Base-by-base conservation (phyloP, 2,113 vertebrate species). In the Casuarius casuarius region DNA sequence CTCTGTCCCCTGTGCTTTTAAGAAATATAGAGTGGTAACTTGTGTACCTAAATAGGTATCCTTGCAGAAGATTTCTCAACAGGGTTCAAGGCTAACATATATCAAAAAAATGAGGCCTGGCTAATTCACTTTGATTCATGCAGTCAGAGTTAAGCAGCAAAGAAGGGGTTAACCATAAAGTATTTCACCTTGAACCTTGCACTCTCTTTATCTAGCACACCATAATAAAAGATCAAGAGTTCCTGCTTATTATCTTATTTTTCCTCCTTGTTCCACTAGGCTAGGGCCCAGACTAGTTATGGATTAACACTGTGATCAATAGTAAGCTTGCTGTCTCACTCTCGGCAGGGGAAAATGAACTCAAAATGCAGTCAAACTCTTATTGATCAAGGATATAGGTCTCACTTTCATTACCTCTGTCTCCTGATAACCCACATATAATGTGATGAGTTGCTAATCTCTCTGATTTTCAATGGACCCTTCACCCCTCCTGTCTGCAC, bases 251-350 rank as follows among this genome's bases (percentile, higher is more conserved):
- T 99, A 99, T 99, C 97, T 97, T 99, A 98, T 98, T 99, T 98
- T 98, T 98, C 95, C 97, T 98, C 96, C 98, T 98, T 97, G 94
- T 99, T 99, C 98, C 98, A 96, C 96, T 93, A 98, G 98, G 98
- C 98, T 97, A 98, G 98, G 98, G 98, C 98, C 98, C 98, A 98
- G 98, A 98, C 98, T 98, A 98, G 98, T 99, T 99, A 99, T 99
- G 99, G 99, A 99, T 99, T 99, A 99, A 99, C 98, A 98, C 97
- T 83, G 95, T 98, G 98, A 99, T 99, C 99, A 98, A 99, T 99
- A 99, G 98, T 97, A 98, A 98, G 98, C 99, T 99, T 99, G 98
- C 98, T 98, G 98, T 97, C 98, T 98, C 96, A 98, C 98, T 98
- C 98, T 98, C 98, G 96, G 98, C 98, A 98, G 98, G 98, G 98